These are phyloP conservation scores for Vireo griseus DNA, from an alignment of 2,797 vertebrate species.

Conservation along the genomic window DNA sequence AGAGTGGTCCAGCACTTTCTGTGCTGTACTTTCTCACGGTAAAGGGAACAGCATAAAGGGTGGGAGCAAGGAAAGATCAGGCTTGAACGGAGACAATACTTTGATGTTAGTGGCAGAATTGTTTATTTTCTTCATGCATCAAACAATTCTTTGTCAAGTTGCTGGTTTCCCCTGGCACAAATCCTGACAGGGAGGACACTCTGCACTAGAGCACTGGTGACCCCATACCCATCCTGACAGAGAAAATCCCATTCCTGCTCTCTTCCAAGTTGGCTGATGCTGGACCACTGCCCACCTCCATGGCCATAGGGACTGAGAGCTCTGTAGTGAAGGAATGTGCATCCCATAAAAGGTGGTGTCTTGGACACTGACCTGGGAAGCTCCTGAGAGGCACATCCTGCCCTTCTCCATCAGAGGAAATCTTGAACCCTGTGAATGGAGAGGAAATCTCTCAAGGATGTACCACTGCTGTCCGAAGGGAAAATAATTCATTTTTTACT, in stretches of 20 bases:
- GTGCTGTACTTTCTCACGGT: neutral
- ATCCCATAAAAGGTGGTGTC: neutral
- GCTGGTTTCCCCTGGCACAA: neutral
- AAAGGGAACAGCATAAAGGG: neutral
- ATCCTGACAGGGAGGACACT: neutral
- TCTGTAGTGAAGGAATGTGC: neutral
- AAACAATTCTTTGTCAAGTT: neutral
- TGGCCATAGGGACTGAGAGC: neutral
- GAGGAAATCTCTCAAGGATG: conserved; percentile 53
- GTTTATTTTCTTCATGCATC: neutral
- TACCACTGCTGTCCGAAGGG: neutral
- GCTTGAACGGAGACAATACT: neutral
- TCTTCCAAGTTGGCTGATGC: neutral
- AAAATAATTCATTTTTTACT: neutral
- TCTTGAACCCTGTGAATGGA: neutral
- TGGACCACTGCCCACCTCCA: neutral
- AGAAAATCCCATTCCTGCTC: neutral
- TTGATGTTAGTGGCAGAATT: neutral
- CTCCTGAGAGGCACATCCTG: conserved; percentile 28
- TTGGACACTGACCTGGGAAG: neutral
- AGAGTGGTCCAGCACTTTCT: neutral
- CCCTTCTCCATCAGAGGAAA: conserved; percentile 48
- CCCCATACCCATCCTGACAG: neutral
- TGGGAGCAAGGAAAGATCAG: neutral
- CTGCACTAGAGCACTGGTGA: neutral